Evolutionary conservation across 2,888 invertebrate genomes (phyloP), one percentile per base, ranked within the genome.

Genomic region (Aethes cnicana): DNA sequence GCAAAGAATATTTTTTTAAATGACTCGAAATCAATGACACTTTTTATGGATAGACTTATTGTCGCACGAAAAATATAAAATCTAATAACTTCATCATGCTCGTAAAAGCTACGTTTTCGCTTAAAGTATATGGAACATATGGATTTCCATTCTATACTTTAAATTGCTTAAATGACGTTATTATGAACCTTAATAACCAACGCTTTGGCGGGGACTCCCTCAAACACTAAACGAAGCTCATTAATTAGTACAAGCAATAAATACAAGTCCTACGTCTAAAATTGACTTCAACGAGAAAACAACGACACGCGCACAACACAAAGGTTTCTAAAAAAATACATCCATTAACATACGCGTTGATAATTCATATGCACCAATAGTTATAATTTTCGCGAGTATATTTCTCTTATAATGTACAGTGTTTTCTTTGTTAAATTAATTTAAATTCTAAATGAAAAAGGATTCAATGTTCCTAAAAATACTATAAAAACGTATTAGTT

Each of bases 271-370:
- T 66, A 59, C 50, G 12, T 57, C 56, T 67, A 66, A 61, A 68
- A 64, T 65, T 69, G 66, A 65, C 69, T 58, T 59, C 48, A 57
- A 48, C 36, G 44, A 54, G 47, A 54, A 37, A 56, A 71, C 70
- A 64, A 65, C 39, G 47, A 52, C 64, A 69, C 69, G 66, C 65
- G 71, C 70, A 74, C 69, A 72, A 73, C 69, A 57, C 63, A 72
- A 72, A 59, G 61, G 58, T 55, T 57, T 58, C 63, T 66, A 60
- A 64, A 67, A 57, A 58, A 59, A 65, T 53, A 46, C 32, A 23
- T 21, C 25, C 14, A 37, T 30, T 48, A 39, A 17, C 6, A 12
- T 33, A 25, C 28, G 12, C 18, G 36, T 35, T 32, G 30, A 44
- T 36, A 23, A 21, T 23, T 17, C 17, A 30, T 44, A 30, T 25